phyloP scores from a whole-genome alignment of 2,888 invertebrate genomes.

The Serripes groenlandicus region DNA sequence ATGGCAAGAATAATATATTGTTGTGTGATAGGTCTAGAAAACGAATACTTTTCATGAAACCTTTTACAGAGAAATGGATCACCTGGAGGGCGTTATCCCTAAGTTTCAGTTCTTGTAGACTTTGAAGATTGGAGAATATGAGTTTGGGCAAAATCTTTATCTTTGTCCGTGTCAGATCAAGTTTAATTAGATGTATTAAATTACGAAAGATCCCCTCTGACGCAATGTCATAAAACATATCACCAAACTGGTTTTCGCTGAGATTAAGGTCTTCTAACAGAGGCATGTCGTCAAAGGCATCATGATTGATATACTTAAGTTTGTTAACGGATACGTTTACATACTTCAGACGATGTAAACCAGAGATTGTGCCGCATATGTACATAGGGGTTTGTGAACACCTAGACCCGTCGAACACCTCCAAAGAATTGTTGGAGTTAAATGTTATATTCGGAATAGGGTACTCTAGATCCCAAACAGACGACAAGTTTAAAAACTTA shows the following conservation, averaged over 20 bases:
- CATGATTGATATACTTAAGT: slow-evolving; percentile 13
- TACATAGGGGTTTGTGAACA: neutral
- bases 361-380: slow-evolving; percentile 25
- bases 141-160: slow-evolving; percentile 36
- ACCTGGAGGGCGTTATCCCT: slow-evolving; percentile 27
- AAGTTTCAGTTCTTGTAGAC: slow-evolving; percentile 13
- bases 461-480: slow-evolving; percentile 17
- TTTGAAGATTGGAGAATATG: slow-evolving; percentile 21
- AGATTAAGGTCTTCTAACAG: slow-evolving; percentile 24
- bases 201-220: slow-evolving; percentile 26
- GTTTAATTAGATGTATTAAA: neutral
- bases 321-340: slow-evolving; percentile 29
- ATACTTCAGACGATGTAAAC: slow-evolving; percentile 27
- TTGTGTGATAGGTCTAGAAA: slow-evolving; percentile 38
- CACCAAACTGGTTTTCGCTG: slow-evolving; percentile 28
- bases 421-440: slow-evolving; percentile 21
- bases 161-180: slow-evolving; percentile 25
- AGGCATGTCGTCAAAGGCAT: slow-evolving; percentile 28
- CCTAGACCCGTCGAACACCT: slow-evolving; percentile 26
- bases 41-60: slow-evolving; percentile 7
- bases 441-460: slow-evolving; percentile 26
- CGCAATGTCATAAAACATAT: neutral
- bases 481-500: slow-evolving; percentile 23
- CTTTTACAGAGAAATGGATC: slow-evolving; percentile 17
- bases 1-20: slow-evolving; percentile 24